These are phyloP conservation scores for Epiperipatus broadwayi DNA, from an alignment of 2,888 invertebrate species.

Conservation along the genomic window DNA sequence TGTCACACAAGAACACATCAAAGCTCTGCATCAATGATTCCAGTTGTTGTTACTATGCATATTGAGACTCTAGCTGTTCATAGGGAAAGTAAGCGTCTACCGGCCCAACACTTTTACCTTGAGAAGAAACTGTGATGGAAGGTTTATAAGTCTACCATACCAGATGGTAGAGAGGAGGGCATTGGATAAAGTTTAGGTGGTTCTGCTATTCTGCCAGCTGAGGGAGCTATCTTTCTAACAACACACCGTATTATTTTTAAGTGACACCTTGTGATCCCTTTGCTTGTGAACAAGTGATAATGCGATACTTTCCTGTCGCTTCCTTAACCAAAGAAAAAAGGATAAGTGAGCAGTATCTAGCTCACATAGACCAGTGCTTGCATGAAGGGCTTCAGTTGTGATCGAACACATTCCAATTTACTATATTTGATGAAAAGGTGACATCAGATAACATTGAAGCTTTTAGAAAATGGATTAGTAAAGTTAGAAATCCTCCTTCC, in stretches of 20 bases:
- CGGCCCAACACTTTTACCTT: constrained; percentile 73
- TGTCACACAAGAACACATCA: constrained; percentile 74
- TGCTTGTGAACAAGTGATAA: constrained; percentile 81
- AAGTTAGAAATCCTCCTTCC: constrained; percentile 66
- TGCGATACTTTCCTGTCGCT: constrained; percentile 76
- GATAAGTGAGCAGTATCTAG: constrained; percentile 63
- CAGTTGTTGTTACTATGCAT: constrained; percentile 84
- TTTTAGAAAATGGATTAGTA: constrained; percentile 60
- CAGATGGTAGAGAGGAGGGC: constrained; percentile 71
- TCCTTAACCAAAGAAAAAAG: constrained; percentile 88
- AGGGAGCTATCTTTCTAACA: constrained; percentile 88
- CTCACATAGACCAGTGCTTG: constrained; percentile 71
- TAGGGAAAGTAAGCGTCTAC: constrained; percentile 71
- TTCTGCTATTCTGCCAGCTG: constrained; percentile 64
- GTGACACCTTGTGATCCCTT: constrained; percentile 88
- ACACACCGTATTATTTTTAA: constrained; percentile 91
- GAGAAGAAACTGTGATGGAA: constrained; percentile 63
- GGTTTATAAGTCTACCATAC: constrained; percentile 68
- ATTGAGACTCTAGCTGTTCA: constrained; percentile 86
- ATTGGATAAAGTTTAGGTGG: constrained; percentile 40
- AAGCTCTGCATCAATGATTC: constrained; percentile 87
- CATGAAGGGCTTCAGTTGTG: constrained; percentile 81
- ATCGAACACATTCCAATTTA: constrained; percentile 76
- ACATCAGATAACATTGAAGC: constrained; percentile 68
- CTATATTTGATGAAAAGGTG: constrained; percentile 84